Percentiles rank a stretch among this genome's conserved stretches.
phyloP scores from a whole-genome alignment of 2,113 vertebrate genomes.

The Cinclus mexicanus region DNA sequence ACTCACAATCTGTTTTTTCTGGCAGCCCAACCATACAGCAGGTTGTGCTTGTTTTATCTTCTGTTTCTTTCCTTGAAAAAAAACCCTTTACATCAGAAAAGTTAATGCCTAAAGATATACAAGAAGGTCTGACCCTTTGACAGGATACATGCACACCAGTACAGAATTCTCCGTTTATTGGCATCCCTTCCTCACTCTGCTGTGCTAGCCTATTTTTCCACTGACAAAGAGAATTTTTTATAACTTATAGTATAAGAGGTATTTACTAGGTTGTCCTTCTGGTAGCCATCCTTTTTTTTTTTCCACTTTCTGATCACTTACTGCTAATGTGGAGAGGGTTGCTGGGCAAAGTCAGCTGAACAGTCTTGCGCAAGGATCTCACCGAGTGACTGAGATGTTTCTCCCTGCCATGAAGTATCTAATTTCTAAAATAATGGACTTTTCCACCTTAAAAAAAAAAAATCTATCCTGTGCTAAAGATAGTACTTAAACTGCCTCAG shows the following conservation, averaged over 20 bases:
- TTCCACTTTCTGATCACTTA: background rate
- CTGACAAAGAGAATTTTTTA: background rate
- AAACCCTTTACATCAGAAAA: background rate
- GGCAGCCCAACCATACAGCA: background rate
- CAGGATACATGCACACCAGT: background rate
- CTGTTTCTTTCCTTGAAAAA: background rate
- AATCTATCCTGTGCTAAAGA: background rate
- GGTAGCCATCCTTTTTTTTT: background rate
- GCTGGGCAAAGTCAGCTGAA: background rate
- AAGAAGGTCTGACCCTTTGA: background rate
- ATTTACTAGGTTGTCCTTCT: background rate
- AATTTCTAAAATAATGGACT: background rate
- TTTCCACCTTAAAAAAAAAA: background rate
- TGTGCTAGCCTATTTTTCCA: background rate
- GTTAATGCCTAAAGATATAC: background rate
- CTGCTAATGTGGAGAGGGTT: background rate
- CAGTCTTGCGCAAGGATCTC: background rate
- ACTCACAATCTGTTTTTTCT: slow-evolving; percentile 26
- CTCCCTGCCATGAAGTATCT: background rate
- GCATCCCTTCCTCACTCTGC: background rate
- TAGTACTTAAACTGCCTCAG: background rate
- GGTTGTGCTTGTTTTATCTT: background rate
- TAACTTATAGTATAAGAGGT: background rate
- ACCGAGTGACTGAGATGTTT: background rate
- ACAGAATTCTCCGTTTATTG: background rate